These are phyloP conservation scores for Bubalus kerabau DNA, from an alignment of 2,113 vertebrate species.

Conservation along the genomic window DNA sequence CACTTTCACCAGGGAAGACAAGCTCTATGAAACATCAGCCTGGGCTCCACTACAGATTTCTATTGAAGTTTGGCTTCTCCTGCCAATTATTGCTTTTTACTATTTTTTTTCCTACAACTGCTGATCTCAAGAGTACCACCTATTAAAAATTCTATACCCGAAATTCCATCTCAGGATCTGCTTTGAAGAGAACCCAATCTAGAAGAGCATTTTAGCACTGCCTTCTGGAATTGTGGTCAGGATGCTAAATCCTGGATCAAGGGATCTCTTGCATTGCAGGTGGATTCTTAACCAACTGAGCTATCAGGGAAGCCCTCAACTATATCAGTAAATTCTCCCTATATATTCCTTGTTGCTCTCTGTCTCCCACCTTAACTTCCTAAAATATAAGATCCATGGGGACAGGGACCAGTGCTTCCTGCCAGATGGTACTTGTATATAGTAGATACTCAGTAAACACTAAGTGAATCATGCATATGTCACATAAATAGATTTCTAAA, in stretches of 20 bases:
- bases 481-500: background rate
- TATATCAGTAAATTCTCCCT: background rate
- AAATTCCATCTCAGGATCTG: background rate
- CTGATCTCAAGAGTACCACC: background rate
- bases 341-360: background rate
- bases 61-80: background rate
- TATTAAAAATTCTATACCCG: background rate
- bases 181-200: background rate
- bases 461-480: background rate
- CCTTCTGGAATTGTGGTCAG: background rate
- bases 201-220: background rate
- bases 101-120: background rate
- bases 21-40: background rate
- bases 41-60: background rate
- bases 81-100: background rate
- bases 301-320: background rate
- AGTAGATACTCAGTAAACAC: background rate
- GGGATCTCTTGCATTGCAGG: background rate
- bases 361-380: background rate
- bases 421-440: background rate
- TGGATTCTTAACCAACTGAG: background rate
- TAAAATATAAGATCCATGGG: background rate
- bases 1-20: background rate
- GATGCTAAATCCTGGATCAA: background rate
- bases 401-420: background rate